Conservation (phyloP, 2,888 invertebrate genomes). For the Sminthurides aquaticus region DNA sequence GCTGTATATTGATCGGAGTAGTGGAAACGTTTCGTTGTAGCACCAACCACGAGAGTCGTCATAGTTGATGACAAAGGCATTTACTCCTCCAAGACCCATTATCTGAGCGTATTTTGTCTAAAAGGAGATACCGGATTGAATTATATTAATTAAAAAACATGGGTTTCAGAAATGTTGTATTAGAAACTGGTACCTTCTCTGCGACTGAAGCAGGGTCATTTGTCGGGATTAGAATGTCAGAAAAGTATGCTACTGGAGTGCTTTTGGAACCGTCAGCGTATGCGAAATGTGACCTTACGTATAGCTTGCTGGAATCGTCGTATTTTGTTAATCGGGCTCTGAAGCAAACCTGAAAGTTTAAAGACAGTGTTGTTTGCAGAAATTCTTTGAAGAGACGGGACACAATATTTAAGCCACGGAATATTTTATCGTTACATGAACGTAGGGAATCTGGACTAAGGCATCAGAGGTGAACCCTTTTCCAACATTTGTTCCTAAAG, state of each 20-base stretch:
- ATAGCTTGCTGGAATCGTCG: background rate
- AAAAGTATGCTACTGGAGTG: background rate
- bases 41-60: constrained; percentile 15
- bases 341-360: background rate
- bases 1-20: constrained; percentile 4
- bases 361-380: background rate
- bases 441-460: background rate
- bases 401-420: background rate
- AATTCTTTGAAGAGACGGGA: no score
- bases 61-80: constrained; percentile 1
- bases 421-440: background rate
- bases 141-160: no score
- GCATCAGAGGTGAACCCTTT: background rate
- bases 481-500: background rate
- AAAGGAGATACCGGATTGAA: no score
- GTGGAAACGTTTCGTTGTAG: constrained; percentile 14
- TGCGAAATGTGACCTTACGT: background rate
- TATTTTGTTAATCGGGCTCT: background rate
- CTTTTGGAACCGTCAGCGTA: background rate
- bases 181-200: no score
- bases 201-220: background rate
- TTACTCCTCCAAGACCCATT: constrained; percentile 7
- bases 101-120: constrained; percentile 10
- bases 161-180: no score
- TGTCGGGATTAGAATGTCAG: background rate